Conservation (phyloP, 2,797 vertebrate species). For the Linurgus olivaceus region DNA sequence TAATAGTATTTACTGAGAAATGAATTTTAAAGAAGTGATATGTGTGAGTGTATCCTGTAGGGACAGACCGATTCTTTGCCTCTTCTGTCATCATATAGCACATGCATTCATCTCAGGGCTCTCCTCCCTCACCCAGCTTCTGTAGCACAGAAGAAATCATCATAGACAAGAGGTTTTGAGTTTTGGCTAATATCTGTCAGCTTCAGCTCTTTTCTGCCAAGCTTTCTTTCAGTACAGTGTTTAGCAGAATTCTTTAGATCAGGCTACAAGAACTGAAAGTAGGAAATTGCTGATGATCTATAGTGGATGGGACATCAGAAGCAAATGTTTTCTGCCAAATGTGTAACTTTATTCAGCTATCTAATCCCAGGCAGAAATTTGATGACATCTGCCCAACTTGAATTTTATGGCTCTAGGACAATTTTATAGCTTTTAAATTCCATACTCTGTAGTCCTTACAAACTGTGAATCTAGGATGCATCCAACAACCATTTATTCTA, state of each 20-base stretch:
- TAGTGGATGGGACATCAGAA: background rate
- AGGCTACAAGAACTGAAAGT: background rate
- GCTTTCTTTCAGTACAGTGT: background rate
- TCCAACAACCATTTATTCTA: background rate
- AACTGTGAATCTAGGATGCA: background rate
- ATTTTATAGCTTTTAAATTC: background rate
- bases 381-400: background rate
- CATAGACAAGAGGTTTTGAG: background rate
- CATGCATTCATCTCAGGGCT: background rate
- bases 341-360: background rate
- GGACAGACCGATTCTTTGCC: background rate
- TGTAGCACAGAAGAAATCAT: background rate
- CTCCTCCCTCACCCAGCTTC: background rate
- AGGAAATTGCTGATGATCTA: background rate
- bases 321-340: conserved; percentile 4
- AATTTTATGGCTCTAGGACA: background rate
- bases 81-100: background rate
- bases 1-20: background rate
- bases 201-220: background rate
- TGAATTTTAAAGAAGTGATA: background rate
- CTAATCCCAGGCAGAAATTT: background rate
- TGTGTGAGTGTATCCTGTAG: background rate
- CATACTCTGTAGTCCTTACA: background rate
- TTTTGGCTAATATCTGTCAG: background rate
- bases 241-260: conserved; percentile 3